Percentiles rank a stretch among this genome's conserved stretches.
These are phyloP conservation scores for Lanius collurio DNA, from an alignment of 2,113 vertebrate genomes.

Conservation along the genomic window DNA sequence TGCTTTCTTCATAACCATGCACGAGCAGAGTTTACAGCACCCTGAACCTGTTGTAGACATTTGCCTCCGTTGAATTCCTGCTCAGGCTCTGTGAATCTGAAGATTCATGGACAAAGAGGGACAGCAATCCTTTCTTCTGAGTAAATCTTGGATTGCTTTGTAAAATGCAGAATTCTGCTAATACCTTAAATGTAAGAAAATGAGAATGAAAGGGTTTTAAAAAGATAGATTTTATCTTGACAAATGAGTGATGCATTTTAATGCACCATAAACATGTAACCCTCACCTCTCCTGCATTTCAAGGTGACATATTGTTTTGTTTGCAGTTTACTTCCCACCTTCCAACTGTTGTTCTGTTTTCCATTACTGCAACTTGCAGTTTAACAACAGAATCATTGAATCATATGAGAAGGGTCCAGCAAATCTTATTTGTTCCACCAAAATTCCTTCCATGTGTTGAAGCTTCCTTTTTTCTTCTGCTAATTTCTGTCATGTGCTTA, in stretches of 20 bases:
- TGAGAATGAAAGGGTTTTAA: neutral
- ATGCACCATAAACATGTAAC: conserved; percentile 34
- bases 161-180: conserved; percentile 31
- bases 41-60: neutral
- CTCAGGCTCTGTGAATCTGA: neutral
- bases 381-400: conserved; percentile 73
- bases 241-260: neutral
- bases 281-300: conserved; percentile 32
- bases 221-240: neutral
- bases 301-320: conserved; percentile 48
- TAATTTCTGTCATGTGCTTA: conserved; percentile 77
- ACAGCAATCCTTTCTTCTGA: neutral
- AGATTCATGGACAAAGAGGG: neutral
- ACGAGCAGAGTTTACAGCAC: neutral
- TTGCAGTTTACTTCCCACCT: conserved; percentile 50
- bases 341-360: conserved; percentile 63
- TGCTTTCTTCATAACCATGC: neutral
- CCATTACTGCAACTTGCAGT: conserved; percentile 67
- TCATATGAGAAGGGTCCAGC: conserved; percentile 74
- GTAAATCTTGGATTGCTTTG: neutral
- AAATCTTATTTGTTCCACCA: conserved; percentile 76
- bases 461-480: conserved; percentile 68
- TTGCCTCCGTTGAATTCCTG: conserved; percentile 11
- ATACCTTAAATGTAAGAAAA: neutral
- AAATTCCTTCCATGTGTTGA: conserved; percentile 78